Evolutionary conservation across 2,888 invertebrate genomes (phyloP).

Genomic region (Stenoptilia bipunctidactyla): DNA sequence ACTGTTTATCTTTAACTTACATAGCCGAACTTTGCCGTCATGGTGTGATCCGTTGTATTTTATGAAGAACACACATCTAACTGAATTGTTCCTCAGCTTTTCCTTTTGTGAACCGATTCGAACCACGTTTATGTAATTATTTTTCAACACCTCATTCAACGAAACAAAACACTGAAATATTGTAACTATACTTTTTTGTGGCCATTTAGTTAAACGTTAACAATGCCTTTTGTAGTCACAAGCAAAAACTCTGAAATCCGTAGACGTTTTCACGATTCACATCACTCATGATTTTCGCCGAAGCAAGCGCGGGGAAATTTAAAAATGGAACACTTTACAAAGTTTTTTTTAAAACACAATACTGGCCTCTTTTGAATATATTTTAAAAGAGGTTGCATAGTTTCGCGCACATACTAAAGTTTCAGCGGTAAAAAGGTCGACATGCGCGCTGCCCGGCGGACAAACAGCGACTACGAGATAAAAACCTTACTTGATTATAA

Average conservation of each 20-base stretch:
- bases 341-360: background rate
- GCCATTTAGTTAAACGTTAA: slow-evolving; percentile 36
- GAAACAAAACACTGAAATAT: slow-evolving; percentile 53
- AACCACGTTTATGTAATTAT: slow-evolving; percentile 63
- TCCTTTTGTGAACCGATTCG: slow-evolving; percentile 58
- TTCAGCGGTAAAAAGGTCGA: slow-evolving; percentile 33
- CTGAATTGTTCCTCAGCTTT: slow-evolving; percentile 60
- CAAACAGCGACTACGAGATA: slow-evolving; percentile 67
- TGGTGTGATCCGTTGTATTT: slow-evolving; percentile 71
- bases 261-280: slow-evolving; percentile 43
- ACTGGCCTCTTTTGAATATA: background rate
- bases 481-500: slow-evolving; percentile 69
- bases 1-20: slow-evolving; percentile 49
- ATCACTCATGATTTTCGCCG: slow-evolving; percentile 59
- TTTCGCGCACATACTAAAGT: slow-evolving; percentile 50
- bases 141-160: slow-evolving; percentile 59
- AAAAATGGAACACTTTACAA: background rate
- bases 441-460: slow-evolving; percentile 59
- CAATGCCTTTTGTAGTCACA: slow-evolving; percentile 65
- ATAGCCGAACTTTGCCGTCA: slow-evolving; percentile 73
- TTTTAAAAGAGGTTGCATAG: background rate
- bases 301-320: background rate
- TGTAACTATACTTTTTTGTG: slow-evolving; percentile 41
- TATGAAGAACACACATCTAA: slow-evolving; percentile 69
- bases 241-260: slow-evolving; percentile 44